These are phyloP conservation scores for Cantharis rustica DNA, from an alignment of 2,888 invertebrate genomes.

Conservation along the genomic window DNA sequence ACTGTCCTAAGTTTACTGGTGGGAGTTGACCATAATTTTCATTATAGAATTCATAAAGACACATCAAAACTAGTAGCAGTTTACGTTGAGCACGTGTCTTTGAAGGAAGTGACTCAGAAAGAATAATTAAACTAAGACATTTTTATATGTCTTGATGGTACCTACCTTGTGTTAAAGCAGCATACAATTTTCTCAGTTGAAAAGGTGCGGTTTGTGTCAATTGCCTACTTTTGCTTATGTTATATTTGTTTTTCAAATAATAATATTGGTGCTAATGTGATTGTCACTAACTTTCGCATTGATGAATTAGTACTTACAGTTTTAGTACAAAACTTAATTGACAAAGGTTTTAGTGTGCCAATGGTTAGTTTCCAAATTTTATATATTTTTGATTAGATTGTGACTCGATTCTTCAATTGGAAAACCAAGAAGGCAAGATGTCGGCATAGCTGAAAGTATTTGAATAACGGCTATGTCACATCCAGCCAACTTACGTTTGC, in stretches of 20 bases:
- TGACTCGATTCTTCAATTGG: constrained; percentile 22
- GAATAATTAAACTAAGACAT: constrained; percentile 36
- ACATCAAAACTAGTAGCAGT: constrained; percentile 38
- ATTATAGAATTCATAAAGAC: constrained; percentile 33
- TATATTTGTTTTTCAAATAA: constrained; percentile 22
- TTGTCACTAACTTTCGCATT: constrained; percentile 4
- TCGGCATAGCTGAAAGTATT: constrained; percentile 83
- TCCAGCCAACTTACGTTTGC: constrained; percentile 76
- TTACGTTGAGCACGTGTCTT: constrained; percentile 47
- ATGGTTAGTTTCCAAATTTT: neutral
- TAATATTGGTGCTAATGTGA: constrained; percentile 19
- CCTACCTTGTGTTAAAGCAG: constrained; percentile 18
- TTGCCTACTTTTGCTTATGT: constrained; percentile 18
- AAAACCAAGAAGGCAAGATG: constrained; percentile 79
- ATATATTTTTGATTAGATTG: neutral
- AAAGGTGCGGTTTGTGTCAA: constrained; percentile 26
- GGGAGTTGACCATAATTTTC: constrained; percentile 29
- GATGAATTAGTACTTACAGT: neutral
- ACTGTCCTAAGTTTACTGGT: constrained; percentile 18
- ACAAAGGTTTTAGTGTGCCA: neutral
- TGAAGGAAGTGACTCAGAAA: constrained; percentile 49
- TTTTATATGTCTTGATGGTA: constrained; percentile 18
- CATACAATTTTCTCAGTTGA: neutral
- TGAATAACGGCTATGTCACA: constrained; percentile 81
- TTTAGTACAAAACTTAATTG: neutral